A percentile compares a stretch with the other conserved stretches of the same genome.
phyloP scores from a whole-genome alignment of 2,888 invertebrate genomes.

The Sminthurinus aureus region DNA sequence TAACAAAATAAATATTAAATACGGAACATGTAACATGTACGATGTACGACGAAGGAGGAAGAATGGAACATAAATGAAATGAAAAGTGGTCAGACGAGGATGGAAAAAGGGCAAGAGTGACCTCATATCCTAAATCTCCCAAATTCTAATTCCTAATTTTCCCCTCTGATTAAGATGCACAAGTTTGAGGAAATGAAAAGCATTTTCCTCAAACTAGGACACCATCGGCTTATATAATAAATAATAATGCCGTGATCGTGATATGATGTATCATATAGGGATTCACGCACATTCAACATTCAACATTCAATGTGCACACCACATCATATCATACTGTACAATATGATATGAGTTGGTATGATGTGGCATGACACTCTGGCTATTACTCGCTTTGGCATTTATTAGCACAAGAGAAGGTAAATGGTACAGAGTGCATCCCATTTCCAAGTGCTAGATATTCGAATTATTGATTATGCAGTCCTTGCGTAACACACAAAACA shows the following conservation, averaged over 20 bases:
- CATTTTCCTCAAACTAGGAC: conserved; percentile 40
- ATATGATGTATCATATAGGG: neutral
- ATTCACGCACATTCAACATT: neutral
- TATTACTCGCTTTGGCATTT: too few species aligned
- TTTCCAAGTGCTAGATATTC: too few species aligned
- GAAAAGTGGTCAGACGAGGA: neutral
- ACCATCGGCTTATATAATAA: neutral
- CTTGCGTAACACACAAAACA: neutral
- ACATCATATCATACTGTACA: neutral
- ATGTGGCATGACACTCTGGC: too few species aligned
- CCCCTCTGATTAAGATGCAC: conserved; percentile 48
- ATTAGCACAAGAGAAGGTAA: too few species aligned
- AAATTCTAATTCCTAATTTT: conserved; percentile 32
- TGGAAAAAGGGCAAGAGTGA: neutral
- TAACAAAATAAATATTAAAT: too few species aligned
- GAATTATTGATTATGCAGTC: neutral
- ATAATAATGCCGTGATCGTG: neutral
- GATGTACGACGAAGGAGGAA: too few species aligned
- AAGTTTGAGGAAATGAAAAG: conserved; percentile 46
- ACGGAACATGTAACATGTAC: too few species aligned
- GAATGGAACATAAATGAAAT: neutral
- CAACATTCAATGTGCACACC: neutral
- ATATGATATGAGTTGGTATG: neutral
- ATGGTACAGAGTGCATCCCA: too few species aligned
- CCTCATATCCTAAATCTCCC: conserved; percentile 45